These are phyloP conservation scores for Macropus fuliginosus DNA, from an alignment of 2,797 vertebrate genomes.

Conservation along the genomic window DNA sequence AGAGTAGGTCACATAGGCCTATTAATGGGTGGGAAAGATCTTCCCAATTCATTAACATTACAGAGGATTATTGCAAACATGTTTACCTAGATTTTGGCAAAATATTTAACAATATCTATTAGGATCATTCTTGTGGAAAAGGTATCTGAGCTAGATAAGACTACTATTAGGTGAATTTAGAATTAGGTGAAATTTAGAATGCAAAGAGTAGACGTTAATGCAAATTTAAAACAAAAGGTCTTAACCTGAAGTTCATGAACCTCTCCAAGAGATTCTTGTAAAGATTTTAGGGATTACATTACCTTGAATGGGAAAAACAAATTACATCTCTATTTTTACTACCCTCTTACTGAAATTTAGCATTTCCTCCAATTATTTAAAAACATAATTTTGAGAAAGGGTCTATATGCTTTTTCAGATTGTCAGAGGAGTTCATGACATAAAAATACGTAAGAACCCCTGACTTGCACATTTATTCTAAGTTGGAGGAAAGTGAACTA, in stretches of 20 bases:
- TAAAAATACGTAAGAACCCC: neutral
- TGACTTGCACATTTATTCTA: neutral
- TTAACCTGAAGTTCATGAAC: neutral
- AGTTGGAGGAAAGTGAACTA: neutral
- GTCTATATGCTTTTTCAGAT: neutral
- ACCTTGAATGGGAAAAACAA: neutral
- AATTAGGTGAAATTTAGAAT: neutral
- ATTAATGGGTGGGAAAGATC: no score
- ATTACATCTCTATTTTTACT: neutral
- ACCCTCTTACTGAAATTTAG: neutral
- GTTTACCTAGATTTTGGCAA: neutral
- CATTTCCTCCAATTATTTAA: neutral
- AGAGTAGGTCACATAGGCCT: no score
- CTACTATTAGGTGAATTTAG: neutral
- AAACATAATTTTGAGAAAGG: neutral
- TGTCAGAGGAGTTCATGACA: neutral
- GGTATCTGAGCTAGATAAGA: neutral
- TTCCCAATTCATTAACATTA: no score
- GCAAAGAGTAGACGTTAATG: neutral
- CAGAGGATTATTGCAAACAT: neutral
- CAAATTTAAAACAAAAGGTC: neutral
- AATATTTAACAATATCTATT: neutral
- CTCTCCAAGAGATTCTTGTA: neutral
- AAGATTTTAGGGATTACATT: neutral
- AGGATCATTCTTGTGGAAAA: neutral